Conservation (phyloP, 1,140 invertebrate species). For the Oedothorax gibbosus region DNA sequence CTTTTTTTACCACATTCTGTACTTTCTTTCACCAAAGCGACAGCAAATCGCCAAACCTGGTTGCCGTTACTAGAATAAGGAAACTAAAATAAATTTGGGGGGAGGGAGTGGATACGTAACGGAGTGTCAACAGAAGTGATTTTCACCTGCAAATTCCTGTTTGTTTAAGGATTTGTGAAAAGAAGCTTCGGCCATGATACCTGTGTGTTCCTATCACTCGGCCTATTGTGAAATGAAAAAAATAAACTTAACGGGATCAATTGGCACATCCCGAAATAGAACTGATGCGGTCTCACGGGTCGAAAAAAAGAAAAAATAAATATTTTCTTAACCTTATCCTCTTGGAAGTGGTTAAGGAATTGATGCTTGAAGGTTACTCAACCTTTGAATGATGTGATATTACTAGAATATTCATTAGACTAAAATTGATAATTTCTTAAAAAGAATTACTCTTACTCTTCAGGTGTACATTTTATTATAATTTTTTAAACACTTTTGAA, state of each 20-base stretch:
- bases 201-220: not conserved
- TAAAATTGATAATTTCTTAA: no score
- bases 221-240: not conserved
- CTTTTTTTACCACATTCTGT: no score
- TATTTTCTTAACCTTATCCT: constrained; percentile 47
- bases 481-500: no score
- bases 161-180: constrained; percentile 57
- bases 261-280: constrained; percentile 57
- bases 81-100: constrained; percentile 36
- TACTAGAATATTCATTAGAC: no score
- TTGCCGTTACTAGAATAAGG: constrained; percentile 6
- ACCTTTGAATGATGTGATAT: not conserved
- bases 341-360: not conserved
- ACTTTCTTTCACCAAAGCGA: not conserved
- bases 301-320: constrained; percentile 8
- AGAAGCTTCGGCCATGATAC: constrained; percentile 40
- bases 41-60: not conserved
- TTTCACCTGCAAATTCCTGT: constrained; percentile 59
- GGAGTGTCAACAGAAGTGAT: constrained; percentile 41
- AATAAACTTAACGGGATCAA: constrained; percentile 29
- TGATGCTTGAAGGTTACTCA: constrained; percentile 37
- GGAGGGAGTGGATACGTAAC: constrained; percentile 39
- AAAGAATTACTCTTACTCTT: no score
- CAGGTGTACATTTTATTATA: no score
- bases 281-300: not conserved